A percentile compares a stretch with the other conserved stretches of the same genome.
These are phyloP conservation scores for Ips typographus DNA, from an alignment of 1,140 invertebrate species.

Conservation along the genomic window DNA sequence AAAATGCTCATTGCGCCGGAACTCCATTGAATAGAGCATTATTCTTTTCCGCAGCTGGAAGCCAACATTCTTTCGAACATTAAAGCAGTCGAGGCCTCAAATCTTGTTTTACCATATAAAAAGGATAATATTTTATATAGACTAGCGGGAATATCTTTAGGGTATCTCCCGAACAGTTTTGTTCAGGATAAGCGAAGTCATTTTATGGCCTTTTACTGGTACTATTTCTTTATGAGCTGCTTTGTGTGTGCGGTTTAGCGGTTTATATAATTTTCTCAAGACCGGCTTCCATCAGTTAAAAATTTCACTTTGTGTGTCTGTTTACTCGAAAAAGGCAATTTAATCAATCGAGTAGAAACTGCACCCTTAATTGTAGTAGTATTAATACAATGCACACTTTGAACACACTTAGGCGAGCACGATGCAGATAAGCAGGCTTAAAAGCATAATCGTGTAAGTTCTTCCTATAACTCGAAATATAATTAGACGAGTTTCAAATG, in stretches of 20 bases:
- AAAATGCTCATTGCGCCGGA: too few relatives aligned
- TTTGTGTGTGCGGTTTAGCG: background rate
- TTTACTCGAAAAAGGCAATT: background rate
- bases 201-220: too few relatives aligned
- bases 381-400: conserved; percentile 11
- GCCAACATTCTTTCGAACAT: conserved; percentile 14
- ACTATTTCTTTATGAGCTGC: too few relatives aligned
- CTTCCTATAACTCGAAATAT: conserved; percentile 17
- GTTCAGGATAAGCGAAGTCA: too few relatives aligned
- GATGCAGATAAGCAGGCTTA: conserved; percentile 6
- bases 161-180: background rate
- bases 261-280: background rate
- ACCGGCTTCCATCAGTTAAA: background rate
- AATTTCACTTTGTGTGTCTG: background rate
- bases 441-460: conserved; percentile 17
- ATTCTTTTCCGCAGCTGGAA: background rate
- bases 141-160: conserved; percentile 2
- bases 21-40: too few relatives aligned
- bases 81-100: conserved; percentile 10
- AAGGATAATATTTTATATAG: conserved; percentile 23
- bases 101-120: conserved; percentile 28
- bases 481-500: conserved; percentile 19
- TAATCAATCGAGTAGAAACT: background rate
- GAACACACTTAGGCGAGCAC: background rate
- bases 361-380: background rate